phyloP scores from a whole-genome alignment of 2,113 vertebrate genomes.

The Polypterus senegalus region DNA sequence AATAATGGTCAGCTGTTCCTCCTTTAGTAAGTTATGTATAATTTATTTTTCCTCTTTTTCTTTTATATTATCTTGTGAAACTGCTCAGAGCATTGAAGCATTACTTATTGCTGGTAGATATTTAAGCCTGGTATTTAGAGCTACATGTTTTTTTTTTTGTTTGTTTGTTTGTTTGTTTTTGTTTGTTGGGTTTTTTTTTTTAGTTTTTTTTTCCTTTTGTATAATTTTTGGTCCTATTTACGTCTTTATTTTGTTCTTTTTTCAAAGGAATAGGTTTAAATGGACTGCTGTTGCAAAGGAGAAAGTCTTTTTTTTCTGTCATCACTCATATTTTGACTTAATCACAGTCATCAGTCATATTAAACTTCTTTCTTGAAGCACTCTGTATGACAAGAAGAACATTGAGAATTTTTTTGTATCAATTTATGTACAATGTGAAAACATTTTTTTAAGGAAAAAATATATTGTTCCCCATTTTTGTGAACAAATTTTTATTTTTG shows the following conservation, averaged over 20 bases:
- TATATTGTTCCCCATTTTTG: conserved; percentile 61
- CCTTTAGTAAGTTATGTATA: conserved; percentile 99
- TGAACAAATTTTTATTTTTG: conserved; percentile 60
- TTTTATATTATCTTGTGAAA: conserved; percentile 67
- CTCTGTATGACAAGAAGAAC: conserved; percentile 71
- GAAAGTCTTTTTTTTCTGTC: conserved; percentile 33
- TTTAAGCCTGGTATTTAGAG: conserved; percentile 50
- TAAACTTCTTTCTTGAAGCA: conserved; percentile 81
- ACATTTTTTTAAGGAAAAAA: conserved; percentile 37
- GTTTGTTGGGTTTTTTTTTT: conserved; percentile 49
- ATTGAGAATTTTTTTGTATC: conserved; percentile 58
- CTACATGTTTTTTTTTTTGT: conserved; percentile 47
- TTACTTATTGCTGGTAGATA: conserved; percentile 77
- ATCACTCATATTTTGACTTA: conserved; percentile 53
- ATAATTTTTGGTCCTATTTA: conserved; percentile 44
- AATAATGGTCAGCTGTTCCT: conserved; percentile 82
- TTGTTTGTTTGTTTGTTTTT: conserved; percentile 45
- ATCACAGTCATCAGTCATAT: conserved; percentile 50
- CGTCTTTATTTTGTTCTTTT: conserved; percentile 44
- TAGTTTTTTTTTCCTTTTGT: conserved; percentile 45
- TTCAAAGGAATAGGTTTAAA: conserved; percentile 54
- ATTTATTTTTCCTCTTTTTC: conserved; percentile 81
- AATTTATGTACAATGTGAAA: conserved; percentile 74
- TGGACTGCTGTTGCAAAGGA: conserved; percentile 48
- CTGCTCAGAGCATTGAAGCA: conserved; percentile 61